A percentile compares a stretch with the other conserved stretches of the same genome.
These are phyloP conservation scores for Imbricaverruca yamaguchii DNA, from an alignment of 2,888 invertebrate species.

Conservation along the genomic window DNA sequence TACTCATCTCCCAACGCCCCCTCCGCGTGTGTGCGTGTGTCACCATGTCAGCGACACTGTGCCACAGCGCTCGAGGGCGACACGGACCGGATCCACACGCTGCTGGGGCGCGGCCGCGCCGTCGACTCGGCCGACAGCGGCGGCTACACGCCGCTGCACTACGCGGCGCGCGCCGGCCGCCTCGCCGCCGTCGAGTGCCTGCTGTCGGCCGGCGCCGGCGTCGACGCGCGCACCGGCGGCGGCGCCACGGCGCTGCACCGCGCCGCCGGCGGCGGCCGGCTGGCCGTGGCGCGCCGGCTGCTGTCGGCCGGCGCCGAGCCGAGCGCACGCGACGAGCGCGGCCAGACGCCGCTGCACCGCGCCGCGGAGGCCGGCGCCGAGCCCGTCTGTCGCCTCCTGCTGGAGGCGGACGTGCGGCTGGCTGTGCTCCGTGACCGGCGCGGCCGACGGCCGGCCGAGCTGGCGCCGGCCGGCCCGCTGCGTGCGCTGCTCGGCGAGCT, in stretches of 20 bases:
- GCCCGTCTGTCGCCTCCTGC: not conserved
- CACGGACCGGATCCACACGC: not conserved
- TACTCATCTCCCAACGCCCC: no score
- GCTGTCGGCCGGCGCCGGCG: not conserved
- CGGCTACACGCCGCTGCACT: conserved; percentile 13
- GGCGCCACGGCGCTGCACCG: conserved; percentile 28
- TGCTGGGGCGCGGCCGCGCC: not conserved
- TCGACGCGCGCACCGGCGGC: conserved; percentile 19
- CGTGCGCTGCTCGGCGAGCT: no score
- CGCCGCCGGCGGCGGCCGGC: conserved; percentile 24
- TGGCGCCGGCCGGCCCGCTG: not conserved
- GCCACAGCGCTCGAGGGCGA: conserved; percentile 6
- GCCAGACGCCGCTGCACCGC: conserved; percentile 54
- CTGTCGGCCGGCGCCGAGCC: conserved; percentile 38
- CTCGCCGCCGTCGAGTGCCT: not conserved
- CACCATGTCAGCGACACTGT: not conserved
- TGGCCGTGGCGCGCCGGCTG: conserved; percentile 24
- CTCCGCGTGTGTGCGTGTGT: not conserved
- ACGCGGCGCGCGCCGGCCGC: conserved; percentile 2
- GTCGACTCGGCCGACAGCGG: not conserved
- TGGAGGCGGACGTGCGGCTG: not conserved
- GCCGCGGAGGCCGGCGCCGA: not conserved
- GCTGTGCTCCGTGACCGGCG: not conserved
- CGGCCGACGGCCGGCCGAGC: not conserved
- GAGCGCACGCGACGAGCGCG: conserved; percentile 77